Percentiles rank a stretch among this genome's conserved stretches.
These are phyloP conservation scores for Micrasema longulum DNA, from an alignment of 1,140 invertebrate species.

Conservation along the genomic window DNA sequence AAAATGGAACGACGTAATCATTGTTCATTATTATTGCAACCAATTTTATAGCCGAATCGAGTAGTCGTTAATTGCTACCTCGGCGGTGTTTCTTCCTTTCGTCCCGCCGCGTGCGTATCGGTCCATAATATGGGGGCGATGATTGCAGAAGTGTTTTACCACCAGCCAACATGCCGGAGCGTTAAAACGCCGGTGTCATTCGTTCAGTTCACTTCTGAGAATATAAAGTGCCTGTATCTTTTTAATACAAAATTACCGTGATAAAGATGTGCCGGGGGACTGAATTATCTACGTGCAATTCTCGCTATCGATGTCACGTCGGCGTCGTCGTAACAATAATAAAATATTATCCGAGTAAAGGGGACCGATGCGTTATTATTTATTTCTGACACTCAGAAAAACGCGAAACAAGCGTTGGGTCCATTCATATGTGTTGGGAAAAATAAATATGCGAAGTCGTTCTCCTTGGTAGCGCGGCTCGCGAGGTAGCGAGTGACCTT, in stretches of 20 bases:
- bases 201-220: no score
- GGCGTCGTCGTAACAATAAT: no score
- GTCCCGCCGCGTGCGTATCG: conserved; percentile 4
- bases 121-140: background rate
- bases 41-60: conserved; percentile 18
- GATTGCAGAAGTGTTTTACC: conserved; percentile 9
- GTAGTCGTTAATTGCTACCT: conserved; percentile 22
- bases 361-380: conserved; percentile 8
- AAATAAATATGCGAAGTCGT: conserved; percentile 27
- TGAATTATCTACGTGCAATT: no score
- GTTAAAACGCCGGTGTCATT: no score
- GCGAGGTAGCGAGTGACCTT: conserved; percentile 32
- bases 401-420: background rate
- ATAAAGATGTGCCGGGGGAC: no score
- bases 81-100: conserved; percentile 12
- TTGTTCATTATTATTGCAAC: conserved; percentile 20
- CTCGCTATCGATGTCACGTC: no score
- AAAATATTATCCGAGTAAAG: conserved; percentile 6
- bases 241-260: no score
- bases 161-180: background rate
- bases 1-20: conserved; percentile 19
- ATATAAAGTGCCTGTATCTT: no score
- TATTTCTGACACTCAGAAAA: conserved; percentile 29
- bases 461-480: conserved; percentile 13
- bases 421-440: conserved; percentile 21